phyloP scores from a whole-genome alignment of 2,113 vertebrate genomes.

The Varanus komodoensis region DNA sequence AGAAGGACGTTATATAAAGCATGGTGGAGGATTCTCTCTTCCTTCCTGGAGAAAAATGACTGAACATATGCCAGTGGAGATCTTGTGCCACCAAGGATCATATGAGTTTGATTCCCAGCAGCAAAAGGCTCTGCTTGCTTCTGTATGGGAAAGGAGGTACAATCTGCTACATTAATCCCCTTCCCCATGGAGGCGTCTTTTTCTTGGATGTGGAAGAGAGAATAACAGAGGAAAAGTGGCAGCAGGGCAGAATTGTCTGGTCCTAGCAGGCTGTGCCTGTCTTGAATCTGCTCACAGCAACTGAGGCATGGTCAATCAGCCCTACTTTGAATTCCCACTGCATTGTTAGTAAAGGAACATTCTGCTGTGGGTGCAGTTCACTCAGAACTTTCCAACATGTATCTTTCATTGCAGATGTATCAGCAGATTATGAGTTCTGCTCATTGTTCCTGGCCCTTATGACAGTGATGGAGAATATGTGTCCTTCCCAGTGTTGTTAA shows the following conservation, averaged over 20 bases:
- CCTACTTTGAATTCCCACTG: too few species aligned
- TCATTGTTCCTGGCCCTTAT: background rate
- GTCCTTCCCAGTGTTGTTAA: too few species aligned
- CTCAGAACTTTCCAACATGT: background rate
- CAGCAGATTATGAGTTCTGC: background rate
- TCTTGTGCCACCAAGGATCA: background rate
- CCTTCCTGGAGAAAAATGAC: background rate
- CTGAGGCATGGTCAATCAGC: background rate
- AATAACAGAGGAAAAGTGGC: background rate
- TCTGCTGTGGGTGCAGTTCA: background rate
- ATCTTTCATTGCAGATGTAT: background rate
- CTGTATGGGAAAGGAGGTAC: background rate
- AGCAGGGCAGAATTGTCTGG: background rate
- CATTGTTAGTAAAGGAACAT: background rate
- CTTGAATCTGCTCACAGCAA: background rate
- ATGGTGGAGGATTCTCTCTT: background rate
- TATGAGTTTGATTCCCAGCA: background rate
- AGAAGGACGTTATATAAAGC: background rate
- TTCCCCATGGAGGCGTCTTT: background rate
- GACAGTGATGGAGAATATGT: background rate
- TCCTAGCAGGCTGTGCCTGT: background rate
- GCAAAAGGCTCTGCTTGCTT: background rate
- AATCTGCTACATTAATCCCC: background rate
- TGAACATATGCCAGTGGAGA: background rate
- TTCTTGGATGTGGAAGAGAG: too few species aligned